Conservation (phyloP, 2,888 invertebrate species). For the Orgyia antiqua region DNA sequence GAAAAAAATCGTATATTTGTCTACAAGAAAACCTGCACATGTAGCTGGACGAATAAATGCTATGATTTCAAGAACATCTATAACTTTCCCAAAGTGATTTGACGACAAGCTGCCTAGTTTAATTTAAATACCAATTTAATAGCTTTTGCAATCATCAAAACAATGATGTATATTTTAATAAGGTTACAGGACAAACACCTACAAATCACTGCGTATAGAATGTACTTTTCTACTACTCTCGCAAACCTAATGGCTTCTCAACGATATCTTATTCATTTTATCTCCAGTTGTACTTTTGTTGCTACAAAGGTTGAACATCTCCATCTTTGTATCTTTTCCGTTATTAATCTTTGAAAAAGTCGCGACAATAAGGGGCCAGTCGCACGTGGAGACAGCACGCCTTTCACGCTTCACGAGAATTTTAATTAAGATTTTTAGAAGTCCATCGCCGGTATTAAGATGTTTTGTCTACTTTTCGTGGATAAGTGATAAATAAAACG, state of each 20-base stretch:
- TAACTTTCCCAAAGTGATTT: too few relatives aligned
- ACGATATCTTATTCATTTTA: slow-evolving; percentile 53
- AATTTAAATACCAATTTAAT: too few relatives aligned
- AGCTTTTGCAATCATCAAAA: too few relatives aligned
- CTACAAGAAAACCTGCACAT: too few relatives aligned
- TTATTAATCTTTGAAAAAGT: slow-evolving; percentile 67
- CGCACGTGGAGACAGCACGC: slow-evolving; percentile 41
- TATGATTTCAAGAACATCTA: too few relatives aligned
- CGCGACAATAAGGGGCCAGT: slow-evolving; percentile 50
- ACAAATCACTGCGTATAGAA: too few relatives aligned
- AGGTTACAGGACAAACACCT: too few relatives aligned
- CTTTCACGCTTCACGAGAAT: slow-evolving; percentile 48
- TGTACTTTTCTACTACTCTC: too few relatives aligned
- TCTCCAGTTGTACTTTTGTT: slow-evolving; percentile 53
- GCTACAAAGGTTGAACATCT: slow-evolving; percentile 58
- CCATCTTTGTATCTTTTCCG: slow-evolving; percentile 54
- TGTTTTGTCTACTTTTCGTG: slow-evolving; percentile 8
- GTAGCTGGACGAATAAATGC: too few relatives aligned
- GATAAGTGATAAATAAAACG: slow-evolving; percentile 9
- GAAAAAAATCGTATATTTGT: too few relatives aligned
- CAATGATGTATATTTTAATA: too few relatives aligned
- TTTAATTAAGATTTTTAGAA: slow-evolving; percentile 40
- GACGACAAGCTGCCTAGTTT: too few relatives aligned
- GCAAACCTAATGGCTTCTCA: slow-evolving; percentile 29
- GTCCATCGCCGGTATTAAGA: slow-evolving; percentile 16